phyloP scores from a whole-genome alignment of 2,113 vertebrate species.

The Gymnocephalus cernua region DNA sequence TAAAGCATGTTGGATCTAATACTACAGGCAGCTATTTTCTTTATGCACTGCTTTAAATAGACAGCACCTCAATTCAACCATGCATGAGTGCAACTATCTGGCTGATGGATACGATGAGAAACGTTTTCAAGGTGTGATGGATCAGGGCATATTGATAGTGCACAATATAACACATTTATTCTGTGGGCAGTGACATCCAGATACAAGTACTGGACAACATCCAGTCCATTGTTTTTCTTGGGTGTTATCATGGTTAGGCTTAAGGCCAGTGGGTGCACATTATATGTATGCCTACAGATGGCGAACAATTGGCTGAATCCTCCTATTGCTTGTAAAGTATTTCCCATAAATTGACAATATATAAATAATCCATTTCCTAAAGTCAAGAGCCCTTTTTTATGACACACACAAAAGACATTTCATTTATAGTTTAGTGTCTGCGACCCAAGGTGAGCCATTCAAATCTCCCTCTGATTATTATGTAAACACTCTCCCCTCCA shows the following conservation, averaged over 20 bases:
- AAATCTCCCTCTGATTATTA: slow-evolving; percentile 67
- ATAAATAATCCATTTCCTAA: slow-evolving; percentile 56
- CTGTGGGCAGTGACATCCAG: neutral
- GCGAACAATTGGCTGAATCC: slow-evolving; percentile 28
- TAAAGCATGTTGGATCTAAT: slow-evolving; percentile 64
- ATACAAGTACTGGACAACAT: neutral
- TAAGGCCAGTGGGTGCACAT: slow-evolving; percentile 4
- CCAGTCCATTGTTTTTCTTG: neutral
- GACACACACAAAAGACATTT: slow-evolving; percentile 63
- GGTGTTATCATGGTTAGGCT: slow-evolving; percentile 1
- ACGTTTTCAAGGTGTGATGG: slow-evolving; percentile 41
- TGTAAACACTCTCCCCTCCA: slow-evolving; percentile 65
- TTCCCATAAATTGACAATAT: slow-evolving; percentile 53
- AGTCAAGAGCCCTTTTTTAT: slow-evolving; percentile 22
- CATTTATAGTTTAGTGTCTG: slow-evolving; percentile 55
- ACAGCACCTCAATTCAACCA: slow-evolving; percentile 32
- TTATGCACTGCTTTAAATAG: slow-evolving; percentile 47
- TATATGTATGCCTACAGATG: slow-evolving; percentile 29
- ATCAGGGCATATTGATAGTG: slow-evolving; percentile 4
- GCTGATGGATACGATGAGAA: slow-evolving; percentile 27
- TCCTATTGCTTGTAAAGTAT: slow-evolving; percentile 28
- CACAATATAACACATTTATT: neutral
- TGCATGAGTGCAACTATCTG: slow-evolving; percentile 31
- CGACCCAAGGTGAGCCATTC: slow-evolving; percentile 62
- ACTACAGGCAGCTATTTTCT: slow-evolving; percentile 52